These are phyloP conservation scores for Thereva nobilitata DNA, from an alignment of 2,888 invertebrate genomes.

Conservation along the genomic window DNA sequence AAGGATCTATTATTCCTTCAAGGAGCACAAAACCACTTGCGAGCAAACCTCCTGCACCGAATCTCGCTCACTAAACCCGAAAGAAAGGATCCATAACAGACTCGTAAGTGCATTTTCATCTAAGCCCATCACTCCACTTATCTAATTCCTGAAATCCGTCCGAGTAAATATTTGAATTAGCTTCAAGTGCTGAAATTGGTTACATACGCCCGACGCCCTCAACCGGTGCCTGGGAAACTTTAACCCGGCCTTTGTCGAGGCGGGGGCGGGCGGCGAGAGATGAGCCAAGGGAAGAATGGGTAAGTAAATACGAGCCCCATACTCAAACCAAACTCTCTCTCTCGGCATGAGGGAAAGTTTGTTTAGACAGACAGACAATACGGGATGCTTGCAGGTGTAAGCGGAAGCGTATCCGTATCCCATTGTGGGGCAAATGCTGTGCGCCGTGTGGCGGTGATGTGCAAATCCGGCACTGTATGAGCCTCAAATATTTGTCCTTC, in stretches of 20 bases:
- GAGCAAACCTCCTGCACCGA: no score
- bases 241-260: not conserved
- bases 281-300: constrained; percentile 21
- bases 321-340: no score
- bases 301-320: constrained; percentile 29
- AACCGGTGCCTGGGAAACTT: constrained; percentile 26
- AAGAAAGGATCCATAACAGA: no score
- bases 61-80: no score
- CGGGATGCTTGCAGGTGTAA: constrained; percentile 27
- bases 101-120: no score
- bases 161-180: constrained; percentile 34
- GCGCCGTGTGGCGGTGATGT: constrained; percentile 7
- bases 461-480: constrained; percentile 29
- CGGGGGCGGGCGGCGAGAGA: not conserved
- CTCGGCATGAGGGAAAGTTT: constrained; percentile 22
- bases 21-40: no score
- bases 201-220: constrained; percentile 26
- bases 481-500: constrained; percentile 31
- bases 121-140: constrained; percentile 9
- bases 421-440: constrained; percentile 1
- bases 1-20: no score
- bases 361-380: constrained; percentile 27
- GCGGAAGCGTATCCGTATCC: constrained; percentile 13
- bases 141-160: constrained; percentile 33
- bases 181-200: constrained; percentile 34